Evolutionary conservation across 2,113 vertebrate genomes (phyloP).

Genomic region (Epinephelus fuscoguttatus): DNA sequence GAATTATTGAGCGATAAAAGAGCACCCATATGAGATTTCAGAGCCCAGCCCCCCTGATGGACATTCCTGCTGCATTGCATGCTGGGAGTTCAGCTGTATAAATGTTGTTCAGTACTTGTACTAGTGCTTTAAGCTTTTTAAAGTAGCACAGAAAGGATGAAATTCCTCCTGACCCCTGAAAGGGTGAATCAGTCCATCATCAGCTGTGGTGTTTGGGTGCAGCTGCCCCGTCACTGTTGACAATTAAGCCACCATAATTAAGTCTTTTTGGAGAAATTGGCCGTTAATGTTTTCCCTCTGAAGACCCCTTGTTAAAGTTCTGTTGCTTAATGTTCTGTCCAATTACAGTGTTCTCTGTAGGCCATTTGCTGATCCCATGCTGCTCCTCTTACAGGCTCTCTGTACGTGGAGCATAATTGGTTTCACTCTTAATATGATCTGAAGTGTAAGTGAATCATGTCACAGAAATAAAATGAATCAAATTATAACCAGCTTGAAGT

Average conservation of each 20-base stretch:
- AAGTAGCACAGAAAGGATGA: background rate
- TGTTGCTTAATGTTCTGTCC: constrained; percentile 54
- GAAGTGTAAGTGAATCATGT: constrained; percentile 29
- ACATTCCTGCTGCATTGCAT: constrained; percentile 40
- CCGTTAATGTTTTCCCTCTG: constrained; percentile 42
- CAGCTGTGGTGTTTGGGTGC: constrained; percentile 41
- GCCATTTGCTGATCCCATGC: constrained; percentile 24
- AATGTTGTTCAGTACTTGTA: constrained; percentile 44
- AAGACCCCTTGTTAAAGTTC: constrained; percentile 55
- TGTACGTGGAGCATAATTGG: constrained; percentile 6
- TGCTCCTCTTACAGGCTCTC: constrained; percentile 11
- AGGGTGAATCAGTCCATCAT: constrained; percentile 2
- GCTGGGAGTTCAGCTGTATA: constrained; percentile 64
- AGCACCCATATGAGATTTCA: constrained; percentile 43
- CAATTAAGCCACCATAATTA: constrained; percentile 70
- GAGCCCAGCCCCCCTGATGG: constrained; percentile 1
- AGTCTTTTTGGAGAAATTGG: constrained; percentile 59
- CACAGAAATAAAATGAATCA: constrained; percentile 36
- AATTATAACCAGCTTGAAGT: constrained; percentile 29
- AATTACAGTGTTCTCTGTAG: constrained; percentile 58
- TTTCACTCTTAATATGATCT: constrained; percentile 27
- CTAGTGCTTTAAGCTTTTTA: constrained; percentile 1
- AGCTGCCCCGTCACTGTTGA: constrained; percentile 44
- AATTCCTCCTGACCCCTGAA: background rate
- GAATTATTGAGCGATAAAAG: constrained; percentile 65